A percentile compares a stretch with the other conserved stretches of the same genome.
These are phyloP conservation scores for Melanostoma scalare DNA, from an alignment of 2,888 invertebrate species.

Conservation along the genomic window DNA sequence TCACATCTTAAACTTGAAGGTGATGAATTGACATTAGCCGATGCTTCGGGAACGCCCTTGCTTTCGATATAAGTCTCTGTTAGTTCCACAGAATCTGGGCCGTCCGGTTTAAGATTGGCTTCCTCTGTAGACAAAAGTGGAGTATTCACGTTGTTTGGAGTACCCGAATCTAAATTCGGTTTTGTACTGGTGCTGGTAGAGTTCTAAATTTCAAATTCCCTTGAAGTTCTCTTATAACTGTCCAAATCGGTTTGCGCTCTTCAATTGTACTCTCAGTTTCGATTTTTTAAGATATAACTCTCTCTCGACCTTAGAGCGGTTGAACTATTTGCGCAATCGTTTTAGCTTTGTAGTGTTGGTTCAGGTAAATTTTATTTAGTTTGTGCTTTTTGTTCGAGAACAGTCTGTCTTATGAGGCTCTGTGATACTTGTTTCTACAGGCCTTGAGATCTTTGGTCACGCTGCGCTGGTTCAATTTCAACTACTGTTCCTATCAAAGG, in stretches of 20 bases:
- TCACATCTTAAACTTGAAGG: no score
- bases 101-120: no score
- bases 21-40: no score
- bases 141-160: neutral
- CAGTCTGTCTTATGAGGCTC: constrained; percentile 72
- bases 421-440: constrained; percentile 75
- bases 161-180: neutral
- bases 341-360: constrained; percentile 1
- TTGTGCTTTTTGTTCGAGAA: constrained; percentile 71
- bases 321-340: constrained; percentile 25
- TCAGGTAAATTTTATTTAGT: constrained; percentile 15
- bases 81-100: no score
- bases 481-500: constrained; percentile 77
- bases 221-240: constrained; percentile 23
- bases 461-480: constrained; percentile 80
- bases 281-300: neutral
- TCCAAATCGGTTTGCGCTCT: neutral
- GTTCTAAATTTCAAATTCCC: neutral
- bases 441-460: constrained; percentile 77
- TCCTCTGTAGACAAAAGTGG: neutral
- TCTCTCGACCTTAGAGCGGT: constrained; percentile 24
- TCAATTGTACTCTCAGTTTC: constrained; percentile 2
- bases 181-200: neutral
- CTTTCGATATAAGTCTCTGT: no score
- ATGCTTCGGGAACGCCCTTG: no score